phyloP scores from a whole-genome alignment of 2,888 invertebrate species.

The Caenorhabditis sp. region DNA sequence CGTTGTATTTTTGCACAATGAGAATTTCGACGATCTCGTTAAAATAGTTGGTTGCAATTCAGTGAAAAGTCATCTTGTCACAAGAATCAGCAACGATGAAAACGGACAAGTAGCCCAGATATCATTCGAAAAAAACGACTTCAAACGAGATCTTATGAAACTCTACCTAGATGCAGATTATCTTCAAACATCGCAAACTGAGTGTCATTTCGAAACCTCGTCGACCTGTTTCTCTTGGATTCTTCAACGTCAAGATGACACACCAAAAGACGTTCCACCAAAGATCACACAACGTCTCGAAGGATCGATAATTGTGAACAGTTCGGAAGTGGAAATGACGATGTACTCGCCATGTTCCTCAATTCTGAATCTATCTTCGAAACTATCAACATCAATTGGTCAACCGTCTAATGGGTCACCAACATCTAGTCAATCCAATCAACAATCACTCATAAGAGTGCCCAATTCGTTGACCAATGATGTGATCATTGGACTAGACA shows the following conservation, averaged over 20 bases:
- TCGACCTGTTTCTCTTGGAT: slow-evolving; percentile 29
- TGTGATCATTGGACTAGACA: slow-evolving; percentile 33
- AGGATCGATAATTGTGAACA: slow-evolving; percentile 22
- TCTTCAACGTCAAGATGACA: slow-evolving; percentile 10
- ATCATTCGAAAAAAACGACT: slow-evolving; percentile 20
- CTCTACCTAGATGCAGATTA: slow-evolving; percentile 26
- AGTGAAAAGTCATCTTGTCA: slow-evolving; percentile 25
- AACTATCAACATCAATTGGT: slow-evolving; percentile 16
- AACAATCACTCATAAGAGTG: slow-evolving; percentile 20
- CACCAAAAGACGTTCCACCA: slow-evolving; percentile 21
- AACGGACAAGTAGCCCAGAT: slow-evolving; percentile 18
- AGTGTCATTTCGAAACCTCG: slow-evolving; percentile 21
- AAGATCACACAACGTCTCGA: slow-evolving; percentile 32
- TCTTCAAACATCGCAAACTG: slow-evolving; percentile 19
- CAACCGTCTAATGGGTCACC: slow-evolving; percentile 2
- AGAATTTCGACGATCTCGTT: slow-evolving; percentile 27
- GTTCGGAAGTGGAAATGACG: slow-evolving; percentile 20
- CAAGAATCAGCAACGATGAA: slow-evolving; percentile 18
- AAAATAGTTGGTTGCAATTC: slow-evolving; percentile 34
- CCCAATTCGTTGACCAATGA: slow-evolving; percentile 18
- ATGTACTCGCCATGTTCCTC: slow-evolving; percentile 37
- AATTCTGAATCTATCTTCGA: slow-evolving; percentile 27
- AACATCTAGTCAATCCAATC: not conserved
- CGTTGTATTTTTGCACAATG: slow-evolving; percentile 23
- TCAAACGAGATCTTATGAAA: slow-evolving; percentile 13